phyloP scores from a whole-genome alignment of 2,888 invertebrate genomes.

The Pheosia gnoma region DNA sequence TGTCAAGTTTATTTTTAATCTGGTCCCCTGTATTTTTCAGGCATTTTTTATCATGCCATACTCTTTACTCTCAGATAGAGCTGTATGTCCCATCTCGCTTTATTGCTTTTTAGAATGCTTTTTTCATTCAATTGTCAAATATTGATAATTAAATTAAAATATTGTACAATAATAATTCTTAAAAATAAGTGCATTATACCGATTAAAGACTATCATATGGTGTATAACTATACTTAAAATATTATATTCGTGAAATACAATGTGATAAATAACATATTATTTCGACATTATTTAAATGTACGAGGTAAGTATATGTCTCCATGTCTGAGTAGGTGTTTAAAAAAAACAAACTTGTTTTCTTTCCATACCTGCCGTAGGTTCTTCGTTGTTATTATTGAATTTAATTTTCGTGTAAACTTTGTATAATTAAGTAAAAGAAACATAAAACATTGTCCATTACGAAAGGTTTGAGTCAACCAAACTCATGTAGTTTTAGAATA shows the following conservation, averaged over 20 bases:
- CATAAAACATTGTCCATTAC: too few relatives aligned
- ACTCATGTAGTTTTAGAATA: too few relatives aligned
- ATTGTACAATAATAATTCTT: not conserved
- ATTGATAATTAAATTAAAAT: constrained; percentile 1
- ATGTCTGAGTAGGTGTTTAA: too few relatives aligned
- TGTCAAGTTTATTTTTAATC: constrained; percentile 22
- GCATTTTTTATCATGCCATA: constrained; percentile 30
- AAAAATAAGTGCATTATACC: too few relatives aligned
- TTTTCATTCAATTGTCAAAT: constrained; percentile 12
- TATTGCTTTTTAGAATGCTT: constrained; percentile 15
- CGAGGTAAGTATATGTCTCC: constrained; percentile 6
- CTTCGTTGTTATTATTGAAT: too few relatives aligned
- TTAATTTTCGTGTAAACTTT: too few relatives aligned
- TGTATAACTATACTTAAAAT: too few relatives aligned
- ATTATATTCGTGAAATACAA: not conserved
- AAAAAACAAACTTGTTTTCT: too few relatives aligned
- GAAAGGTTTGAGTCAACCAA: too few relatives aligned
- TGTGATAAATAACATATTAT: not conserved
- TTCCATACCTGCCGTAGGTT: too few relatives aligned
- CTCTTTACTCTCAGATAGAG: constrained; percentile 13
- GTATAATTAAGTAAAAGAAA: too few relatives aligned
- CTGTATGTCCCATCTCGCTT: constrained; percentile 13
- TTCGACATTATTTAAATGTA: not conserved
- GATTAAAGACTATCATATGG: too few relatives aligned
- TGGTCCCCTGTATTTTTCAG: constrained; percentile 28